Base-by-base conservation (phyloP, 2,797 vertebrate species). In the Gymnocypris eckloni region DNA sequence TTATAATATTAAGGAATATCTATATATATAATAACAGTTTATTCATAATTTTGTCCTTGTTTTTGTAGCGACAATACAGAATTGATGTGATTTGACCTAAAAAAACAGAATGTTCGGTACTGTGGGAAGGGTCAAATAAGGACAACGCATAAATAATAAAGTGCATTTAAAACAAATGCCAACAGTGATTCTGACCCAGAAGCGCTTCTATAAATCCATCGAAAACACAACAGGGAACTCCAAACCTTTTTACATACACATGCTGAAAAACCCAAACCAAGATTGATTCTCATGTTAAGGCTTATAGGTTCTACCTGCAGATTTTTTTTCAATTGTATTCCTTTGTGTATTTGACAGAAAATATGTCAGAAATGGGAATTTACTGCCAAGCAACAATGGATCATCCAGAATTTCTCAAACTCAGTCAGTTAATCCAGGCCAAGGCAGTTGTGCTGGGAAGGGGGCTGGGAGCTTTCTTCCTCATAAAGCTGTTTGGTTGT, bases 401-500 rank as follows among this genome's bases (percentile, higher is more conserved):
- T 54, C 25, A 28, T 22, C 6, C 11, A 76, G 73, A 33, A 54
- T 39, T 39, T 54, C 20, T 59, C 12, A 59, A 78, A 12, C 33
- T 56, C 50, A 56, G 52, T 88, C 59, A 20, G 13, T 15, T 43
- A 11, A 78, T 70, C 41, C 64, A 20, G 22, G n/a, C 12, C 0
- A 2, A 41, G 41, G 28, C 52, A 6, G 48, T 3, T 48, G 16
- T 8, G 5, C 33, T 50, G 69, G 20, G 28, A 28, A 12, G 45
- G 33, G 43, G 70, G 56, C 15, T 64, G 71, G 37, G 59, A 59
- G 18, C n/a, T 66, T 33, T 52, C 48, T 73, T 25, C 33, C 54
- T 48, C 43, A 73, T 39, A 54, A n/a, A 81, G 56, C 67, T 85
- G 69, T 81, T 79, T 73, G 84, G 86, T 76, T 71, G 81, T 86